Conservation (phyloP, 1,140 invertebrate species). For the Zaprionus ornatus region DNA sequence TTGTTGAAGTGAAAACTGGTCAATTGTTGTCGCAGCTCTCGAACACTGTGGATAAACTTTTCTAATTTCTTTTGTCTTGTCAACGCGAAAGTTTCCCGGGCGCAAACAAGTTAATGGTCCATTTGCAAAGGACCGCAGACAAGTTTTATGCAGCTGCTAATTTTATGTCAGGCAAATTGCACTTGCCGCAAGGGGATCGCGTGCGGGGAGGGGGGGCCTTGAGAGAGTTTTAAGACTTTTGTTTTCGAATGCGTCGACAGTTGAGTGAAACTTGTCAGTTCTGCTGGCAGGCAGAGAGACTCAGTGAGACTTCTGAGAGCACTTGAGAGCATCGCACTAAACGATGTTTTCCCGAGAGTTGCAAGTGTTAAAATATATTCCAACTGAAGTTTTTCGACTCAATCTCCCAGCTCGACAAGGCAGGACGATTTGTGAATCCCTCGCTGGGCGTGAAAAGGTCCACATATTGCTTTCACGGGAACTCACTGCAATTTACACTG, state of each 20-base stretch:
- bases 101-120: slow-evolving; percentile 35
- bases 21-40: slow-evolving; percentile 9
- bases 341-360: not conserved
- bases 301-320: no score
- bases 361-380: not conserved
- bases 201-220: not conserved
- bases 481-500: slow-evolving; percentile 1
- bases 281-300: not conserved
- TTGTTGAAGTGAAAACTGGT: not conserved
- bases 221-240: slow-evolving; percentile 6
- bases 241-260: slow-evolving; percentile 10
- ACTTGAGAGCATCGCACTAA: not conserved
- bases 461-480: not conserved
- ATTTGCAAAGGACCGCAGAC: slow-evolving; percentile 20
- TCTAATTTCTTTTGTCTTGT: slow-evolving; percentile 42
- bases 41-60: slow-evolving; percentile 16
- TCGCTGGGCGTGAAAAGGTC: not conserved
- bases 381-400: not conserved
- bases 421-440: not conserved
- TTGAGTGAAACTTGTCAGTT: slow-evolving; percentile 5
- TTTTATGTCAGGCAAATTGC: slow-evolving; percentile 21
- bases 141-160: slow-evolving; percentile 35
- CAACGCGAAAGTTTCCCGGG: slow-evolving; percentile 27
- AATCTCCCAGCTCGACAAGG: not conserved
- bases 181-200: not conserved